A percentile compares a stretch with the other conserved stretches of the same genome.
These are phyloP conservation scores for Zaprionus capensis DNA, from an alignment of 1,140 invertebrate genomes.

Conservation along the genomic window DNA sequence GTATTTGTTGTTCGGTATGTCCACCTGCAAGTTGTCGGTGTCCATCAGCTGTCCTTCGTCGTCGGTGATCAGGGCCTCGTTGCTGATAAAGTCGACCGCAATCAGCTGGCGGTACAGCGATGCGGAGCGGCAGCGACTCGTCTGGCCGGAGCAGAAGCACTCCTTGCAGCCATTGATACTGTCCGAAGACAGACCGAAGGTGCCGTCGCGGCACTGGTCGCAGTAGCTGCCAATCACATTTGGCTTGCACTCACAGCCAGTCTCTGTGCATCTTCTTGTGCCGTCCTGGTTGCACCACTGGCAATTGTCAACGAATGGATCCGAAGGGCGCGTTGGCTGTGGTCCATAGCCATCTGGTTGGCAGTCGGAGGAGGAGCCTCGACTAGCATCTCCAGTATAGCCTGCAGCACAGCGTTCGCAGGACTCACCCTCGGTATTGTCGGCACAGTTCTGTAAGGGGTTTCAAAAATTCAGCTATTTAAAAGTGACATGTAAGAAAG, in stretches of 20 bases:
- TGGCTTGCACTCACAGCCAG: conserved; percentile 88
- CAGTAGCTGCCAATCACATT: conserved; percentile 92
- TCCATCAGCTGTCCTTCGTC: conserved; percentile 83
- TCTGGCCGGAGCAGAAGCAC: conserved; percentile 97
- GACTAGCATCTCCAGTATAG: conserved; percentile 88
- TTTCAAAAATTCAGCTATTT: not conserved
- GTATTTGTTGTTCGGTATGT: conserved; percentile 60
- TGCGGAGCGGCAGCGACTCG: conserved; percentile 88
- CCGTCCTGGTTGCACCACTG: conserved; percentile 89
- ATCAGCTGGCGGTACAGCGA: conserved; percentile 88
- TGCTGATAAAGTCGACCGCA: conserved; percentile 87
- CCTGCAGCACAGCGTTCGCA: conserved; percentile 94
- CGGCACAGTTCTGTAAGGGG: conserved; percentile 89
- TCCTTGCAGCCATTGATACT: conserved; percentile 93
- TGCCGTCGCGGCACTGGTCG: conserved; percentile 91
- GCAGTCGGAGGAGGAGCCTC: conserved; percentile 85
- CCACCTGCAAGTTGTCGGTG: conserved; percentile 39
- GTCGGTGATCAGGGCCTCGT: conserved; percentile 88
- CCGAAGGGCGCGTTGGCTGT: conserved; percentile 84
- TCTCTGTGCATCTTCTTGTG: conserved; percentile 85
- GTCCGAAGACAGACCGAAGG: conserved; percentile 90
- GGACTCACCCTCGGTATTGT: conserved; percentile 93
- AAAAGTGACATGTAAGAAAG: too few species aligned
- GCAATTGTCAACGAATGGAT: conserved; percentile 41
- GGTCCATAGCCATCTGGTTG: conserved; percentile 85